Evolutionary conservation across 2,888 invertebrate species (phyloP).

Genomic region (Crematogaster levior): DNA sequence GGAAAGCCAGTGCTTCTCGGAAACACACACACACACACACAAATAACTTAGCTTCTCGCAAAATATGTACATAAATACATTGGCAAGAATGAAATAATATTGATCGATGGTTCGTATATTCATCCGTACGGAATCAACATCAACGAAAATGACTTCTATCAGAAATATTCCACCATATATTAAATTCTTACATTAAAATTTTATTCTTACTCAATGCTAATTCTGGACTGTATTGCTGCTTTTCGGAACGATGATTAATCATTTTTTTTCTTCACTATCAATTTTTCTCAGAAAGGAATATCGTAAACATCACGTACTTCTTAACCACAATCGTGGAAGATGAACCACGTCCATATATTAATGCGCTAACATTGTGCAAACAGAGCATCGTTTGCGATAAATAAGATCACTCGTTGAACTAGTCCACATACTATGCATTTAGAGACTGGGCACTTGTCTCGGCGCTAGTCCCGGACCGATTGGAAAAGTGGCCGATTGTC

Average conservation of each 20-base stretch:
- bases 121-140: not conserved
- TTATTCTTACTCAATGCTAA: not conserved
- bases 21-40: no score
- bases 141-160: not conserved
- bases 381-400: not conserved
- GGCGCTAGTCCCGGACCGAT: constrained; percentile 53
- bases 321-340: not conserved
- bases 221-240: not conserved
- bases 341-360: not conserved
- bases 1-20: no score
- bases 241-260: not conserved
- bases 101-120: not conserved
- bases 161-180: no score
- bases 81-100: not conserved
- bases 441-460: constrained; percentile 29
- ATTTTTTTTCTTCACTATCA: no score
- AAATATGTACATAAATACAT: not conserved
- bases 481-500: constrained; percentile 70
- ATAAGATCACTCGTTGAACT: constrained; percentile 41
- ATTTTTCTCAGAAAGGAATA: not conserved
- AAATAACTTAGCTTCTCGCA: not conserved
- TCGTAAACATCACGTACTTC: not conserved
- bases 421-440: constrained; percentile 39
- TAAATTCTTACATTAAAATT: not conserved
- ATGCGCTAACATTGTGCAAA: not conserved